Evolutionary conservation across 2,797 vertebrate species (phyloP), one percentile per base, ranked within the genome.

Genomic region (Sebastes kiyomatsui): DNA sequence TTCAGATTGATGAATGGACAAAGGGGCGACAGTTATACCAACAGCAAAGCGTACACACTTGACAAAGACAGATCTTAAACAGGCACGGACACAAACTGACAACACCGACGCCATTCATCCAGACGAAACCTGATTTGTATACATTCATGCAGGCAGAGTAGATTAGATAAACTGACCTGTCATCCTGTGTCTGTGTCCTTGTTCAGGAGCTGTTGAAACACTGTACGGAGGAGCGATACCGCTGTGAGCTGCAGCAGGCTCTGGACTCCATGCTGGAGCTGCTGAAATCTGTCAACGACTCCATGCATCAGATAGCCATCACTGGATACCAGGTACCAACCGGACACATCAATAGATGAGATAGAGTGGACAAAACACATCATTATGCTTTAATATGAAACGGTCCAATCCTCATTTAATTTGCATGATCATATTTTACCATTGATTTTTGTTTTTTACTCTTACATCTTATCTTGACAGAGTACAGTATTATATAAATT

Each of bases 301-400:
- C 98, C 62, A 99, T 99, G 98, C 98, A 99, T 94, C 98, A 99
- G 94, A 98, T 96, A 82, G 96, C 98, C 91, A 99, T 99, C 90
- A 98, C 97, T 52, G 99, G 98, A 84, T 99, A 98, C 80, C 94
- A 97, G 87, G 98, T 98, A 95, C 90, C 94, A 52, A 18, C 42
- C 32, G 30, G 65, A 56, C 52, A 38, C 20, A 38, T 46, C 76
- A 46, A 54, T 22, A 23, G 55, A 58, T 20, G 28, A 38, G 25
- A 56, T 5, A 8, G 28, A 22, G 10, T 12, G 18, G 42, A 56
- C 12, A 55, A 69, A 35, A 76, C 4, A n/a, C 20, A 5, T 42
- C 20, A 49, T 55, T 62, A 42, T n/a, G 11, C 16, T 54, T 68
- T 68, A 7, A 49, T 3, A 38, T 5, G 2, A 67, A 81, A 13